Evolutionary conservation across 2,797 vertebrate species (phyloP).

Genomic region (Thripadectes ignobilis): DNA sequence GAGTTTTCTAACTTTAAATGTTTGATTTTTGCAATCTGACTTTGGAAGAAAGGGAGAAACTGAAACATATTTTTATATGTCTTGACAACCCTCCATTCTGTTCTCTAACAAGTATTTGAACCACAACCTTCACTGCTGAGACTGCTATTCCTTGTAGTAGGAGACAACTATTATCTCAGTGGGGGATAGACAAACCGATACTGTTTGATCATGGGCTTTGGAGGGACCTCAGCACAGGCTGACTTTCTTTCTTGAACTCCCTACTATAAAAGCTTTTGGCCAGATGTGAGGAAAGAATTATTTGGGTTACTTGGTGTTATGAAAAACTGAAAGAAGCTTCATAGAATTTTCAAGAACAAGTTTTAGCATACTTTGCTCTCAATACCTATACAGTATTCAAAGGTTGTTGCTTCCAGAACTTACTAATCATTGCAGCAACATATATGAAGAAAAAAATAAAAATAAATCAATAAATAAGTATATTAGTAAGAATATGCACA

Average conservation of each 20-base stretch:
- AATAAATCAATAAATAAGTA: neutral
- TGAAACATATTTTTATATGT: neutral
- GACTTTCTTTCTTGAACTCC: neutral
- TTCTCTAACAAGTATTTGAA: slow-evolving; percentile 35
- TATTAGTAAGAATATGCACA: neutral
- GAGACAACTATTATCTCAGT: slow-evolving; percentile 31
- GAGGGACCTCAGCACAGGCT: neutral
- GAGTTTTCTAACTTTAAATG: neutral
- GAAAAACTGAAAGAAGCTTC: neutral
- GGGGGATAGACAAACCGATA: neutral
- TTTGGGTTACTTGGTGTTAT: neutral
- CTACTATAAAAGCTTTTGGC: neutral
- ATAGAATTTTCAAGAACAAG: neutral
- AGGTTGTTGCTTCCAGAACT: rapidly evolving
- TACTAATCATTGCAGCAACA: neutral
- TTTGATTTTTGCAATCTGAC: slow-evolving; percentile 12
- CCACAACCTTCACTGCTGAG: slow-evolving; percentile 42
- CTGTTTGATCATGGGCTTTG: slow-evolving; percentile 20
- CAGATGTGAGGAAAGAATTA: neutral
- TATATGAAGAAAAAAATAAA: neutral
- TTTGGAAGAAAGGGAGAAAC: slow-evolving; percentile 8
- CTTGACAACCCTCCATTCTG: slow-evolving; percentile 16
- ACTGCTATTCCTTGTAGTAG: neutral
- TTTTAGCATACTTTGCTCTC: neutral
- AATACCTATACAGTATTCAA: neutral